Base-by-base conservation (phyloP, 2,113 vertebrate species). In the Ophiodon elongatus region DNA sequence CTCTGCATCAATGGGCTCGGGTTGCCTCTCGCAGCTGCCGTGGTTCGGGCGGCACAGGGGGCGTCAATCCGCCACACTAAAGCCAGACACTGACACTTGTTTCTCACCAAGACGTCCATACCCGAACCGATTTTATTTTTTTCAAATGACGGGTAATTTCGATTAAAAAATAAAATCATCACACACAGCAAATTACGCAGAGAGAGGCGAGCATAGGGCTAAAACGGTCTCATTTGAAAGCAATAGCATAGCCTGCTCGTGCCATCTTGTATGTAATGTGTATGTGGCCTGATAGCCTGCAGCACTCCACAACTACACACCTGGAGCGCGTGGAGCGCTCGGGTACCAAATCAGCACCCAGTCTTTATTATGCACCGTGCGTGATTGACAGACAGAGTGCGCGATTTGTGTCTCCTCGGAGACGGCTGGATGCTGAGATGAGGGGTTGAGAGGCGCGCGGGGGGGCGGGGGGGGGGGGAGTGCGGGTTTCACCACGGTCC, bases 401-500 rank as follows among this genome's bases (percentile, higher is more conserved):
- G 60, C 35, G 29, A 69, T 10, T 52, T 41, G 71, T 64, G 74
- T 85, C 47, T 68, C 54, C 43, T 39, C 37, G 37, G 8, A 8
- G 7, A 39, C 37, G 7, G 43, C 27, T 43, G 67, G 65, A 47
- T 33, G 31, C 37, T 19, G 57, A n/a, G 59, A 37, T 19, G 45
- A 47, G 17, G 45, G 45, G 35, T 4, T 4, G 37, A 9, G 59
- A 21, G 17, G 45, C 31, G 33, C 1, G 10, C 60, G 19, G 9
- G 73, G 4, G 71, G 43, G 43, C 76, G 43, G 23, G 68, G 11
- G 3, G 63, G 35, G 43, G 71, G 64, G 77, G 83, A 94, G 94
- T 94, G 95, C 96, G 93, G 96, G 95, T 93, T 93, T 93, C 91
- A 93, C 87, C 89, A 69, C 77, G 69, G 67, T 84, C 72, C 84